Evolutionary conservation across 2,797 vertebrate species (phyloP), one percentile per base, ranked within the genome.

Genomic region (Poeciliopsis turneri): DNA sequence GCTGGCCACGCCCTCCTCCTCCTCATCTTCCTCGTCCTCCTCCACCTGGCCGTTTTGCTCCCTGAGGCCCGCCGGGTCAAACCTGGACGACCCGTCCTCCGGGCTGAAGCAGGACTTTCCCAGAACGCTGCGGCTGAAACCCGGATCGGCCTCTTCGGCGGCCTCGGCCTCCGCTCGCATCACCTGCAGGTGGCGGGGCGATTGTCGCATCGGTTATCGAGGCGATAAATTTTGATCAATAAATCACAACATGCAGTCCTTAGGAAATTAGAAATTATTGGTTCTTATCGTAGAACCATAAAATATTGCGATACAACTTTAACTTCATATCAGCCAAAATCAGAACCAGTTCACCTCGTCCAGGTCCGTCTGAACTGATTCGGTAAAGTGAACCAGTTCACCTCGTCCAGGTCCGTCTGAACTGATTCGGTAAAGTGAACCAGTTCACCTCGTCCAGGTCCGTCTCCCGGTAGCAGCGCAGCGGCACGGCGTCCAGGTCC

Each of bases 381-480:
- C 39, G 5, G 39, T 39, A 39, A 39, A 39, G 39, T 39, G 39
- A 39, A 39, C 39, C 39, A 39, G 39, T 39, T 39, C 39, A 39
- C 39, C 39, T 39, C 39, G 39, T 39, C 39, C 39, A 39, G 6
- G 39, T 39, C 39, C 39, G 39, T 39, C 39, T 39, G 39, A 39
- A 39, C 49, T 51, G 49, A 51, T 51, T 51, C 49, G 23, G 6
- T 51, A 13, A 51, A 51, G 18, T 51, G 20, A 51, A 51, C 49
- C 2, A 7, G 20, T 25, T 51, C 49, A 51, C 97, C 90, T 98
- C 97, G 2, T 98, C 97, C 3, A 98, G 97, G 92, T 98, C 95
- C 2, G 97, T 98, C 91, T 98, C 97, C 0, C 95, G 93, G 93
- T 99, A 99, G 94, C 97, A 98, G 84, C 97, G 95, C 89, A 98